Conservation (phyloP, 2,113 vertebrate species). For the Eurypyga helias region DNA sequence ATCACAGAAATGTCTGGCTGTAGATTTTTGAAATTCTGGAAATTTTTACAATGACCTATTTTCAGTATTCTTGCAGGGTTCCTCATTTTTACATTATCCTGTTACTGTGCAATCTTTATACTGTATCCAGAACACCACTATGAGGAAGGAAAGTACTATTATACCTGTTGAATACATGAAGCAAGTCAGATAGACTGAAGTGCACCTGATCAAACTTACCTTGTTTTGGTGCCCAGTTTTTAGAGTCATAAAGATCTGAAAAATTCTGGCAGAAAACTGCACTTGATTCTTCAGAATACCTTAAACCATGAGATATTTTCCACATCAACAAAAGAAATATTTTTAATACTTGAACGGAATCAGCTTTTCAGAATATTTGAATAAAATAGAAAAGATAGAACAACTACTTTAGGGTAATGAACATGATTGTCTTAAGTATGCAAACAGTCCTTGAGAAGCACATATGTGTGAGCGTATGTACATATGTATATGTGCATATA, state of each 20-base stretch:
- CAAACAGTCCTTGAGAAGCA: not conserved
- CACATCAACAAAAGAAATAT: not conserved
- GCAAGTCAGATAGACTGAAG: not conserved
- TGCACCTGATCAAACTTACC: not conserved
- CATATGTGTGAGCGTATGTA: fast-evolving
- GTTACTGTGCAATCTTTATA: not conserved
- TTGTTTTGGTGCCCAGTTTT: not conserved
- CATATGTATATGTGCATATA: not conserved
- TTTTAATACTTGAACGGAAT: not conserved
- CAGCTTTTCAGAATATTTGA: not conserved
- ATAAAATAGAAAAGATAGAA: not conserved
- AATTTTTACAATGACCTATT: not conserved
- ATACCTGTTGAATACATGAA: not conserved
- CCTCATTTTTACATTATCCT: not conserved
- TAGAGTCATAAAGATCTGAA: not conserved
- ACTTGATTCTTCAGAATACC: not conserved
- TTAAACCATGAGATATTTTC: not conserved
- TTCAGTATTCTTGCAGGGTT: not conserved
- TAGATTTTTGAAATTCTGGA: not conserved
- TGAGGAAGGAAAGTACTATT: not conserved
- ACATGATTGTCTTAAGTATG: not conserved
- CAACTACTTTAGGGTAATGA: not conserved
- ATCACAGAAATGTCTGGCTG: not conserved
- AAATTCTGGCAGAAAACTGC: not conserved
- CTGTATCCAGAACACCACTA: not conserved